Base-by-base conservation (phyloP, 2,797 vertebrate species). In the Ispidina picta region DNA sequence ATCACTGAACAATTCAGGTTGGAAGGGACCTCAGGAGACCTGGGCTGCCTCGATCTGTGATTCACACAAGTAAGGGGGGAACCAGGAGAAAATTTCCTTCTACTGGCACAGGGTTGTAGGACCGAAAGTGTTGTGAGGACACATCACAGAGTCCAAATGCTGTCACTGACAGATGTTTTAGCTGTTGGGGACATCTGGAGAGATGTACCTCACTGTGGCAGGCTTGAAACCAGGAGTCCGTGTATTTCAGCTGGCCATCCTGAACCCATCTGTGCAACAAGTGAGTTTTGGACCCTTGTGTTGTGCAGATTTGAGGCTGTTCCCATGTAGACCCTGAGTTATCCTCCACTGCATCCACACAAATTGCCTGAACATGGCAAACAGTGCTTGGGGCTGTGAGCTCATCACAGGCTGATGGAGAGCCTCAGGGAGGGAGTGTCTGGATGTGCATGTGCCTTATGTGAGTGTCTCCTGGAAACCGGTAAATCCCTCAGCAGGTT, bases 381-480 rank as follows among this genome's bases (percentile, higher is more conserved):
- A 37, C 11, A 3, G 58, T 6, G 41, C n/a, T 20, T 16, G 2
- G 62, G 54, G 62, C 91, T 93, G 31, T 3, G 62, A 66, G 56
- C 62, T 63, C 10, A 0, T 14, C 58, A 58, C 0, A 1, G 62
- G 58, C 39, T 83, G 20, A 25, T 28, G 64, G 64, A 62, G 70
- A 84, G 41, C 70, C 63, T 37, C 0, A 0, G 31, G 46, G 23
- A 0, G 31, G 46, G 23, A 31, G 17, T 8, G 48, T 73, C 52
- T 80, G 35, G 46, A 46, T 77, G 33, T 74, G 25, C 31, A 0
- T 22, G 41, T 77, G 62, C 63, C 62, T 62, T 81, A 62, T 86
- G 10, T 12, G 31, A 90, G 46, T 21, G 69, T 65, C 83, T 75
- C 77, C 77, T 86, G 86, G 89, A 92, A 88, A 90, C n/a, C 10